Evolutionary conservation across 2,888 invertebrate species (phyloP).

Genomic region (Philaethria dido): DNA sequence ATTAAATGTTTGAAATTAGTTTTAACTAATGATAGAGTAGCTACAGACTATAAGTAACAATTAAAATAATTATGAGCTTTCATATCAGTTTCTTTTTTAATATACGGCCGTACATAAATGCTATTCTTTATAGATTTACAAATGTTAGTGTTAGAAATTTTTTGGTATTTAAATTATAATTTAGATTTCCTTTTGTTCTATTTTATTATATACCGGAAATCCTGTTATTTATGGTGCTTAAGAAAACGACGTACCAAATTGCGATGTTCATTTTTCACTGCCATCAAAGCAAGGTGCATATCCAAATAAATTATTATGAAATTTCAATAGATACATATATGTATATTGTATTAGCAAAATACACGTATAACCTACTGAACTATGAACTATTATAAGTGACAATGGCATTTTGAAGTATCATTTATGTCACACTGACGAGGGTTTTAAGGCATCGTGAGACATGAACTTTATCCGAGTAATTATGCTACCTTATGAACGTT

Average conservation of each 20-base stretch:
- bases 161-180: too few species aligned
- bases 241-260: too few species aligned
- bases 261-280: too few species aligned
- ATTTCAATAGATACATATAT: too few species aligned
- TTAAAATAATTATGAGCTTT: not conserved
- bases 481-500: not conserved
- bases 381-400: not conserved
- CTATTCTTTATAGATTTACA: too few species aligned
- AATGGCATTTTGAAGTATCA: constrained; percentile 1
- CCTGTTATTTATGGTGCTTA: too few species aligned
- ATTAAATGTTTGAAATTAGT: constrained; percentile 8
- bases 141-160: too few species aligned
- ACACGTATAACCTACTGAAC: not conserved
- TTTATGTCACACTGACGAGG: constrained; percentile 15
- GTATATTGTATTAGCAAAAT: not conserved
- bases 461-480: not conserved
- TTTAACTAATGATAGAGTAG: not conserved
- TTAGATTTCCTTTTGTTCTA: too few species aligned
- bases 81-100: not conserved
- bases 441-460: not conserved
- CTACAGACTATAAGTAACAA: not conserved
- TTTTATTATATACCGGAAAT: too few species aligned
- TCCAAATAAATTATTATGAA: too few species aligned
- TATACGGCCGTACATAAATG: too few species aligned
- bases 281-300: too few species aligned